A percentile compares a stretch with the other conserved stretches of the same genome.
Conservation (phyloP, 2,797 vertebrate genomes). For the Sebastes minor region DNA sequence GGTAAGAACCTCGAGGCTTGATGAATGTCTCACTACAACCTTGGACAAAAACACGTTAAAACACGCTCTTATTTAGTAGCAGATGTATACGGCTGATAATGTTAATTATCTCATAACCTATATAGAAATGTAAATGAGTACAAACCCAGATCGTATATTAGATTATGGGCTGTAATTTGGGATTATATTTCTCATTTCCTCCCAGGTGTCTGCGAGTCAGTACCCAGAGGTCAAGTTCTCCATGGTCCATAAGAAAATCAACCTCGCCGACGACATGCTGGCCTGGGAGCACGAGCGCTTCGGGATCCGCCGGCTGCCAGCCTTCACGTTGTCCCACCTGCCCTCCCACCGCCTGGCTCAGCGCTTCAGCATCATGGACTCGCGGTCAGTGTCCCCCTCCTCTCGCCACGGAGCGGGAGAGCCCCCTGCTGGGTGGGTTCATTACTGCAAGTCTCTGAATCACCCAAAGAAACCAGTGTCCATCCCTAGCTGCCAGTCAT, state of each 20-base stretch:
- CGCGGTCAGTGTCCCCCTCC: slow-evolving; percentile 88
- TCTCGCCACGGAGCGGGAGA: slow-evolving; percentile 81
- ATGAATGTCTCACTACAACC: not conserved
- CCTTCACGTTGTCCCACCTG: slow-evolving; percentile 95
- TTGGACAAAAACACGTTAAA: not conserved
- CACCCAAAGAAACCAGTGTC: slow-evolving; percentile 6
- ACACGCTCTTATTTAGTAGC: not conserved
- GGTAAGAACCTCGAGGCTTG: slow-evolving; percentile 70
- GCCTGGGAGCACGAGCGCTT: slow-evolving; percentile 99
- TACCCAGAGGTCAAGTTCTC: slow-evolving; percentile 94
- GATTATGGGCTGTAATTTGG: not conserved
- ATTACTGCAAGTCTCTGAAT: slow-evolving; percentile 69
- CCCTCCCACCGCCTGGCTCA: slow-evolving; percentile 91
- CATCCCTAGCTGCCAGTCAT: not conserved
- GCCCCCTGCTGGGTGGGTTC: slow-evolving; percentile 83
- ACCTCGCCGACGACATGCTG: slow-evolving; percentile 95
- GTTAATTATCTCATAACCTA: not conserved
- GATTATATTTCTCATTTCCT: not conserved
- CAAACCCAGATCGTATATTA: not conserved
- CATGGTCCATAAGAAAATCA: slow-evolving; percentile 99
- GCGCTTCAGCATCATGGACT: slow-evolving; percentile 97
- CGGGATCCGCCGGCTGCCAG: slow-evolving; percentile 94
- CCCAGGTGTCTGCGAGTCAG: slow-evolving; percentile 87
- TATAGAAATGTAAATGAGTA: not conserved
- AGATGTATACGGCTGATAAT: not conserved